phyloP scores from a whole-genome alignment of 53 echinoderm and acorn worm species.

The Paracentrotus lividus region DNA sequence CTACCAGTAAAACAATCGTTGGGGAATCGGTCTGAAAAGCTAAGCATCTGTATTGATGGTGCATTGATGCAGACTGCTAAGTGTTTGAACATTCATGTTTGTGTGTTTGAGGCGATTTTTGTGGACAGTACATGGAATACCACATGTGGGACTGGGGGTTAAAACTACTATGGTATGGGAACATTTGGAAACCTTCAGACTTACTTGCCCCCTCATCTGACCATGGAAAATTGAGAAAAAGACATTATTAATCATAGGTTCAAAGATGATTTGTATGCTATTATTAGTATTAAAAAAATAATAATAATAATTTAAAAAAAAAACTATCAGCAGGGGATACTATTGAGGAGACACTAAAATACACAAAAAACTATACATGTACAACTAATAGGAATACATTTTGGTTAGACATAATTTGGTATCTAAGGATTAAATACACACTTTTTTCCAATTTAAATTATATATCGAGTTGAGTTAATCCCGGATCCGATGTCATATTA shows the following conservation, averaged over 20 bases:
- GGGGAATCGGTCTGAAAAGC: neutral
- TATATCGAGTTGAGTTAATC: no score
- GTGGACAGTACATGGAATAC: constrained; percentile 1
- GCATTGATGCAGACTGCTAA: neutral
- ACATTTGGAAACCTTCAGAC: constrained; percentile 46
- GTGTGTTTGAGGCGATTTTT: neutral
- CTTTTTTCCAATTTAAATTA: no score
- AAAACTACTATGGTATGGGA: neutral
- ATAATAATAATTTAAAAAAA: no score
- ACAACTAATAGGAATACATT: neutral
- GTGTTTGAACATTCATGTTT: neutral
- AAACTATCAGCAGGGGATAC: neutral
- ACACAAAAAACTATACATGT: neutral
- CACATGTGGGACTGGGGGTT: constrained; percentile 42
- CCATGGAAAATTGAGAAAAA: constrained; percentile 19
- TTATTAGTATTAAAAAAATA: neutral
- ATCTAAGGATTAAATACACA: no score
- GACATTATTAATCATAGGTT: constrained; percentile 25
- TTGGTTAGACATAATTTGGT: no score
- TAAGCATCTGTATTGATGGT: neutral
- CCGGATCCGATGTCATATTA: no score
- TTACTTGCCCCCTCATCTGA: constrained; percentile 67
- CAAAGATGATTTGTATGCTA: constrained; percentile 7
- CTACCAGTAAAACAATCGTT: no score
- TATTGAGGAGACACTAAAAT: neutral